These are phyloP conservation scores for Opisthocomus hoazin DNA, from an alignment of 2,113 vertebrate genomes.

Conservation along the genomic window DNA sequence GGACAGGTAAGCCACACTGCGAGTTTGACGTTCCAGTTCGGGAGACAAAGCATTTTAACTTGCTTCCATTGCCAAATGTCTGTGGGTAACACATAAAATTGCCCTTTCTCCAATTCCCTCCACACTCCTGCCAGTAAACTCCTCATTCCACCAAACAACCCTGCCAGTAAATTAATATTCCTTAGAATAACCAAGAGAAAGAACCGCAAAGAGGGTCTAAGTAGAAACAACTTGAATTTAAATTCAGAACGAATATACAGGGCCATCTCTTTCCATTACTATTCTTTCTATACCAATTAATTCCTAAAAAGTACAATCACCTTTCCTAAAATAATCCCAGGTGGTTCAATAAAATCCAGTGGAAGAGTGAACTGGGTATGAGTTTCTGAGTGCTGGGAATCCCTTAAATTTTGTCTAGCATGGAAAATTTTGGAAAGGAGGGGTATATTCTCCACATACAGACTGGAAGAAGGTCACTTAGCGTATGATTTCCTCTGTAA, in stretches of 20 bases:
- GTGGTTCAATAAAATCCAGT: neutral
- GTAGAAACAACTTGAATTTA: conserved; percentile 3
- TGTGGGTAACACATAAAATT: neutral
- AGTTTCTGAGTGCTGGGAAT: neutral
- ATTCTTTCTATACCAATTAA: neutral
- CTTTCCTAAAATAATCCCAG: neutral
- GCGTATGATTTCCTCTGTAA: neutral
- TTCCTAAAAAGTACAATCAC: neutral
- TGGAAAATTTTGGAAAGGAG: neutral
- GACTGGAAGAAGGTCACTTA: neutral
- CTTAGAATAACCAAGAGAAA: neutral
- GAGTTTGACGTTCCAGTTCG: neutral
- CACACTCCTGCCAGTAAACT: neutral
- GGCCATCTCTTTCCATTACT: neutral
- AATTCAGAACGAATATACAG: neutral
- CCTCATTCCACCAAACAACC: neutral
- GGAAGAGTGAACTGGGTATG: neutral
- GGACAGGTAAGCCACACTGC: neutral
- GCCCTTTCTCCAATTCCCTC: neutral
- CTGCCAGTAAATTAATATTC: neutral
- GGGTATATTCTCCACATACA: neutral
- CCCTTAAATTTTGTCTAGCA: neutral
- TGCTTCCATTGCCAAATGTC: neutral
- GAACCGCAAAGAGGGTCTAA: neutral
- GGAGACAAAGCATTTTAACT: neutral